phyloP scores from a whole-genome alignment of 2,797 vertebrate species.

The Ptychobarbus kaznakovi region DNA sequence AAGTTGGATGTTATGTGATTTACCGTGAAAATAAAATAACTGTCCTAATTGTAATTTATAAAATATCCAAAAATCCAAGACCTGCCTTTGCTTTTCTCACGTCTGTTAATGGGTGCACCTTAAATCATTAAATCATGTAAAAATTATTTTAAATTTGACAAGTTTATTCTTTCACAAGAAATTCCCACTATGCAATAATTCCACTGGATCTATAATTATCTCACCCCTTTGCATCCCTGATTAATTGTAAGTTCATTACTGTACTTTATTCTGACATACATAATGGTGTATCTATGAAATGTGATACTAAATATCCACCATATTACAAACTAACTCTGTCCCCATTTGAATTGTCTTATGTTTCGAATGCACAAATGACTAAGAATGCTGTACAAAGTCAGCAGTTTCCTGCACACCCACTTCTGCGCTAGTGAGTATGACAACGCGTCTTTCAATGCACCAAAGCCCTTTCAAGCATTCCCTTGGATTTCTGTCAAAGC shows the following conservation, averaged over 20 bases:
- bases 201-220: not conserved
- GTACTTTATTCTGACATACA: not conserved
- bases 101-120: not conserved
- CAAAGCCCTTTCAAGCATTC: not conserved
- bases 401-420: not conserved
- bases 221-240: not conserved
- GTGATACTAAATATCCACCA: not conserved
- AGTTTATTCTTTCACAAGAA: not conserved
- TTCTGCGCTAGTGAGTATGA: not conserved
- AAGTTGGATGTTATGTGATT: not conserved
- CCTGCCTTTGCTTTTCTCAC: too few relatives aligned
- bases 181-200: not conserved
- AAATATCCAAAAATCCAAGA: not conserved
- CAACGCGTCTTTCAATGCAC: not conserved
- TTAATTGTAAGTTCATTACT: not conserved
- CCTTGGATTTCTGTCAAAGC: conserved; percentile 31
- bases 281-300: not conserved
- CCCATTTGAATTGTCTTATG: not conserved
- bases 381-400: not conserved
- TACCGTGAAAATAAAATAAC: not conserved
- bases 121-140: not conserved
- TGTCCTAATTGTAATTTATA: not conserved
- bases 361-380: not conserved
- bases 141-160: not conserved
- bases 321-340: not conserved